Conservation (phyloP, 2,797 vertebrate species). For the Staurois parvus region DNA sequence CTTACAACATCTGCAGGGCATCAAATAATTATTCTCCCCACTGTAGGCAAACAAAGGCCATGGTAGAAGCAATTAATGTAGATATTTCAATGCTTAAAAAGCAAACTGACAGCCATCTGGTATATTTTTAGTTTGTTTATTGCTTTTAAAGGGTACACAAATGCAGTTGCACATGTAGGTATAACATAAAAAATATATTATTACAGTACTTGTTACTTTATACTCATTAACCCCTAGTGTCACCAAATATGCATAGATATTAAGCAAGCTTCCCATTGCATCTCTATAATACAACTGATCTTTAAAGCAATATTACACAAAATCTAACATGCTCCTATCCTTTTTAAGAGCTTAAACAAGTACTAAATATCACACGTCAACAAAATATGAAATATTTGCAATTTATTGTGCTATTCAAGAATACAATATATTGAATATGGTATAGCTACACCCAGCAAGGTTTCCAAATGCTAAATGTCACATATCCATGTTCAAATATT, state of each 20-base stretch:
- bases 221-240: neutral
- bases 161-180: neutral
- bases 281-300: neutral
- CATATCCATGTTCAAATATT: neutral
- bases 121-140: neutral
- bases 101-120: neutral
- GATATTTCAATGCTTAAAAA: too few species aligned
- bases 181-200: neutral
- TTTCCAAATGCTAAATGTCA: neutral
- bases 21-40: too few species aligned
- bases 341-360: neutral
- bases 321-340: neutral
- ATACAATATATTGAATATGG: neutral
- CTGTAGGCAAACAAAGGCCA: too few species aligned
- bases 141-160: slow-evolving; percentile 4
- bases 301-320: neutral
- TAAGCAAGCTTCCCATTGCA: neutral
- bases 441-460: neutral
- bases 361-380: neutral
- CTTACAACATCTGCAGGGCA: too few species aligned
- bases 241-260: slow-evolving; percentile 8
- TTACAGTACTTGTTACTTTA: neutral
- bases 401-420: neutral
- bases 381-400: neutral
- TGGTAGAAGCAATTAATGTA: too few species aligned